Evolutionary conservation across 92 coral and sea anemone species (phyloP), one percentile per base, ranked within the genome.

Genomic region (Pocillopora grandis): DNA sequence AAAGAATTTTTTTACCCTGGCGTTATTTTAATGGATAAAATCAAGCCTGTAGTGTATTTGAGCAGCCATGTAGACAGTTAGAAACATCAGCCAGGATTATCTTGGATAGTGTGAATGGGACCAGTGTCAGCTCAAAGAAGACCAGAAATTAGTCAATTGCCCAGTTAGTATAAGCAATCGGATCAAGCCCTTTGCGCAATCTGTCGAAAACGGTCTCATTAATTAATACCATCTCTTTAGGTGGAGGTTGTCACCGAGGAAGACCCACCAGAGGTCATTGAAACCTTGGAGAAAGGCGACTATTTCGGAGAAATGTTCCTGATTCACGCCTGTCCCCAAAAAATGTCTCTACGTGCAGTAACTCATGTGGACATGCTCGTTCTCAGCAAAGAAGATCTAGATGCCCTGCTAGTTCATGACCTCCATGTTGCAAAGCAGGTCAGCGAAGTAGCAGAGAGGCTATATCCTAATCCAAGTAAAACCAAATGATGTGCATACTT

Each of bases 261-360:
- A 37, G 89, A 94, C 49, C 89, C 94, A 2, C 96, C 96, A 35
- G 98, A 94, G 80, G 87, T 94, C 56, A 92, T 94, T 76, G 90
- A 89, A 76, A 89, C 93, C 2, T 75, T 94, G 13, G 95, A 94
- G 12, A 90, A 92, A 57, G 91, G 90, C 17, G 21, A 75, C 12
- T 88, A 68, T 78, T 94, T 89, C 60, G 98, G 98, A 17, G 95
- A 92, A 72, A 78, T 69, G 23, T 81, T 87, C 80, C 87, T 94
- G 37, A 89, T 94, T 10, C 65, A 84, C 68, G 76, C 91, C 85
- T 86, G 93, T 27, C 95, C 93, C 62, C 98, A 91, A 6, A 71
- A 75, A n/a, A 88, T 84, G 58, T 91, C 98, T 8, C 85, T 92
- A 13, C 95, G 98, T 77, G 98, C 98, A 58, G 91, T 93, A 67